Evolutionary conservation across 2,113 vertebrate genomes (phyloP).

Genomic region (Periophthalmus modestus): DNA sequence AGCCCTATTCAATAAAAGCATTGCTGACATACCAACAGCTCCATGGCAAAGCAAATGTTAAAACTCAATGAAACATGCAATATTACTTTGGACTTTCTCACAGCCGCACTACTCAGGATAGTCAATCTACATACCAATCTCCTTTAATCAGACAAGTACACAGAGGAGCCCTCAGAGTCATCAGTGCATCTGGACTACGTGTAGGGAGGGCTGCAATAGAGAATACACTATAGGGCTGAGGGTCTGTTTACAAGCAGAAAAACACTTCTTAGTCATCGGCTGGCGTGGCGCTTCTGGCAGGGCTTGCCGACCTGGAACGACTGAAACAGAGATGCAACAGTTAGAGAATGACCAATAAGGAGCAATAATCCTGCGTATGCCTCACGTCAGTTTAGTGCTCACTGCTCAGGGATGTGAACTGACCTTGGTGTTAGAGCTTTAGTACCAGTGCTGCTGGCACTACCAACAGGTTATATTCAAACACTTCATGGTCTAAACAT

Average conservation of each 20-base stretch:
- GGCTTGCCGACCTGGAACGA: conserved; percentile 78
- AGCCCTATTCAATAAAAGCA: conserved; percentile 4
- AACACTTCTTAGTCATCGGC: conserved; percentile 65
- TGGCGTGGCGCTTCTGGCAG: conserved; percentile 70
- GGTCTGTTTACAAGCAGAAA: conserved; percentile 23
- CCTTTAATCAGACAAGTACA: conserved; percentile 34
- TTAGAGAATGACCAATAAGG: conserved; percentile 45
- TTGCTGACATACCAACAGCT: background rate
- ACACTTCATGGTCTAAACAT: too few relatives aligned
- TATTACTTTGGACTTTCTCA: conserved; percentile 1
- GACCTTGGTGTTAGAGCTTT: too few relatives aligned
- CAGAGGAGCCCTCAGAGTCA: conserved; percentile 23
- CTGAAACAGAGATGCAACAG: conserved; percentile 67
- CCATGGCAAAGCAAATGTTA: conserved; percentile 26
- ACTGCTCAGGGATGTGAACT: background rate
- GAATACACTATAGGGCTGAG: conserved; percentile 39
- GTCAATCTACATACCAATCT: conserved; percentile 13
- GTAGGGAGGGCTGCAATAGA: conserved; percentile 35
- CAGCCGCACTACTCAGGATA: background rate
- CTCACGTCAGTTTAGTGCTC: background rate
- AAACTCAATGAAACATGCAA: conserved; percentile 40
- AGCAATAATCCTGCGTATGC: conserved; percentile 11
- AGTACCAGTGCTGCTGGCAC: too few relatives aligned
- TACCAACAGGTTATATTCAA: too few relatives aligned
- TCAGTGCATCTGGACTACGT: conserved; percentile 2